These are phyloP conservation scores for Odontothrips loti DNA, from an alignment of 2,888 invertebrate species.

Conservation along the genomic window DNA sequence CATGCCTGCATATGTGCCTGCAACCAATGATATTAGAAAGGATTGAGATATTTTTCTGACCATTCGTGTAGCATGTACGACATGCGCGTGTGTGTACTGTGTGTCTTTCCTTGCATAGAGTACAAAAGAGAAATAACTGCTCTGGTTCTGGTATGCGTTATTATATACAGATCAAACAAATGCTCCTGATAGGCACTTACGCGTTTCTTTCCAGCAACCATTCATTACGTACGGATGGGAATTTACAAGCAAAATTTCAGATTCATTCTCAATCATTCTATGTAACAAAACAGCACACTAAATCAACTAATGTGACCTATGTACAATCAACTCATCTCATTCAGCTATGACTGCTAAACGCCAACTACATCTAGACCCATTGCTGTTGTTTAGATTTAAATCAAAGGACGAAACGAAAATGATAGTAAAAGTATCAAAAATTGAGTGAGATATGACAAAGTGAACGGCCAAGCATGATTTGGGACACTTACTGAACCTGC, in stretches of 20 bases:
- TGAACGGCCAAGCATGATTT: conserved; percentile 34
- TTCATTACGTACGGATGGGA: neutral
- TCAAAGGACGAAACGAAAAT: conserved; percentile 29
- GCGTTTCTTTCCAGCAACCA: conserved; percentile 5
- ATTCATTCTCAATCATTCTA: conserved; percentile 17
- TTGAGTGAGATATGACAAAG: conserved; percentile 27
- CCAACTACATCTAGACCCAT: conserved; percentile 14
- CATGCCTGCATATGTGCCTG: conserved; percentile 14
- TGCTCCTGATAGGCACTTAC: conserved; percentile 22
- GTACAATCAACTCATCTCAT: conserved; percentile 19
- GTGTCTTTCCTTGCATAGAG: conserved; percentile 17
- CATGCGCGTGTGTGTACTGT: conserved; percentile 16
- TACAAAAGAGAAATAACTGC: neutral
- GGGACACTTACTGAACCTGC: conserved; percentile 81
- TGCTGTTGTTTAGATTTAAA: conserved; percentile 18
- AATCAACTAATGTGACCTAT: conserved; percentile 17
- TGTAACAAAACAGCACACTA: conserved; percentile 11
- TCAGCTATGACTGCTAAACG: conserved; percentile 12
- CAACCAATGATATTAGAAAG: neutral
- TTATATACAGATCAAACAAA: conserved; percentile 6
- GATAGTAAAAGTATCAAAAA: conserved; percentile 24
- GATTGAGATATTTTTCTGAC: neutral
- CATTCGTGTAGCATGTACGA: neutral
- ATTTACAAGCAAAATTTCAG: neutral
- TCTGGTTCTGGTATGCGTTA: neutral